Base-by-base conservation (phyloP, 2,113 vertebrate species). In the Sigmodon hispidus region DNA sequence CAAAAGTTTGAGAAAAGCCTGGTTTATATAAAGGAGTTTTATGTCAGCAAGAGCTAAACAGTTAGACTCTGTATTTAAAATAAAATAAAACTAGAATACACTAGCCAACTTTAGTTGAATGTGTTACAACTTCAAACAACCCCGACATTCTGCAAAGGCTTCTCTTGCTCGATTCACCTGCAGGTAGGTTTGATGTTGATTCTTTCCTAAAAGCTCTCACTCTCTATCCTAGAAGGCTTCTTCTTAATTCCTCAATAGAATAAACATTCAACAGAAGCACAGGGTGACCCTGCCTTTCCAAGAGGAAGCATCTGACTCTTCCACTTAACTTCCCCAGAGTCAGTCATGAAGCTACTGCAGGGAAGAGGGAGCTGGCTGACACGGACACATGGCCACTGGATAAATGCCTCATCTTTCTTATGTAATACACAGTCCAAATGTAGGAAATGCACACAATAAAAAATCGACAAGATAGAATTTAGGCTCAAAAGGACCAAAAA, bases 381-480 rank as follows among this genome's bases (percentile, higher is more conserved):
- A 70, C n/a, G 72, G 75, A 45, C 52, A 89, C 52, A 7, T 0
- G 61, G 50, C 48, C 55, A 50, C 59, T 55, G 24, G 36, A 55
- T 52, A 43, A 90, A 75, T 17, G 17, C 22, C 45, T 86, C 21
- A 85, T 86, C 45, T 52, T 59, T 81, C 83, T 94, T 93, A 93
- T 5, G 69, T 87, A 94, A 96, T 2, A 88, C 7, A 61, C 1
- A 72, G 59, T 69, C 17, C 50, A 57, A 81, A 83, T 22, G 31
- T n/a, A 92, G 52, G 48, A 96, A 83, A 87, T 0, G 3, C 17
- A 76, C 52, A 48, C 36, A 90, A 48, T 21, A 96, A 96, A 84
- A 88, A 83, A 83, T 11, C 77, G 43, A 87, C 61, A 87, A 89
- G 45, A 61, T 21, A 93, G n/a, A 94, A 83, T 93, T 31, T 91